Percentiles rank a stretch among this genome's conserved stretches.
These are phyloP conservation scores for Anarhynchus alexandrinus DNA, from an alignment of 2,113 vertebrate species.

Conservation along the genomic window DNA sequence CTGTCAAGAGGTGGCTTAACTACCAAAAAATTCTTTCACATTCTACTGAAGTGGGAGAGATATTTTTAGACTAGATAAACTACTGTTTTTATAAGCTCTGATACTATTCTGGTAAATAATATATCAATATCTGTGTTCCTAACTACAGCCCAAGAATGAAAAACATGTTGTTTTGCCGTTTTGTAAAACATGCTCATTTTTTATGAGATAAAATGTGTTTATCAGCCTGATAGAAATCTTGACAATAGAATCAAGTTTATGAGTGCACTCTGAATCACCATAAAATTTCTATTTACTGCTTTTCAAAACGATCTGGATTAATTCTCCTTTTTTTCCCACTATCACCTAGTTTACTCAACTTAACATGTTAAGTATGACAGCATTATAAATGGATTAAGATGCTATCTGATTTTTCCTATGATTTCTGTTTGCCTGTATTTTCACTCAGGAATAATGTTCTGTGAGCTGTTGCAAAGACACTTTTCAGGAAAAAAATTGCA, in stretches of 20 bases:
- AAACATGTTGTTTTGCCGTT: not conserved
- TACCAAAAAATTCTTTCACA: not conserved
- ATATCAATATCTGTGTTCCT: not conserved
- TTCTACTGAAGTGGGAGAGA: not conserved
- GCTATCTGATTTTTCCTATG: not conserved
- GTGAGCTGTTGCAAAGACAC: not conserved
- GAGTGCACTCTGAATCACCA: constrained; percentile 4
- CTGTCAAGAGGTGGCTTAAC: not conserved
- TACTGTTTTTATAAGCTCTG: not conserved
- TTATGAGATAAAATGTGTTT: not conserved
- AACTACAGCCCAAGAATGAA: not conserved
- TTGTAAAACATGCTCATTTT: not conserved
- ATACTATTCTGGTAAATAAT: not conserved
- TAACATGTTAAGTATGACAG: not conserved
- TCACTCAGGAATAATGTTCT: not conserved
- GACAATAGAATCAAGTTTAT: not conserved
- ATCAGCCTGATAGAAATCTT: not conserved
- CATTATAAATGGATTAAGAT: not conserved
- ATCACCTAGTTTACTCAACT: not conserved
- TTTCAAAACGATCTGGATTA: not conserved
- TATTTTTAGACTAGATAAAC: not conserved
- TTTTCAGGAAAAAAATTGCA: not conserved
- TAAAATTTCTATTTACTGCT: not conserved
- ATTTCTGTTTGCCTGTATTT: not conserved
- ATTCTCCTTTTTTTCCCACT: not conserved